These are phyloP conservation scores for Theocolax elegans DNA, from an alignment of 1,140 invertebrate genomes.

Conservation along the genomic window DNA sequence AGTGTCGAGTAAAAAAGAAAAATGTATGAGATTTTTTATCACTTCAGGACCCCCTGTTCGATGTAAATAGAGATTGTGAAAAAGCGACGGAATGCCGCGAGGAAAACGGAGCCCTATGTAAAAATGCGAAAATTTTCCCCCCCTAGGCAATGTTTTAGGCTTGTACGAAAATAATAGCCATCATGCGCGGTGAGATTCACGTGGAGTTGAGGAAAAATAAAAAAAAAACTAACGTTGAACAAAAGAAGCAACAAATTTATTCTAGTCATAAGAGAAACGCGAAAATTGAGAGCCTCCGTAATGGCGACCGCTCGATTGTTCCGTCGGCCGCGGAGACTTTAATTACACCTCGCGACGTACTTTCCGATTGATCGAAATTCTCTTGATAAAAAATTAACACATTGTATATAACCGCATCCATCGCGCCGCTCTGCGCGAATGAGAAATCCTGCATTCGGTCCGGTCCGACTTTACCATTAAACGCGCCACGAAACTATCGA, in stretches of 20 bases:
- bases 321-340: constrained; percentile 30
- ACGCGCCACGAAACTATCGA: constrained; percentile 31
- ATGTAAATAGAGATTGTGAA: constrained; percentile 30
- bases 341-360: constrained; percentile 1
- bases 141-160: constrained; percentile 41
- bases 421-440: constrained; percentile 41
- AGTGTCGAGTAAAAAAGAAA: constrained; percentile 9
- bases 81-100: constrained; percentile 13
- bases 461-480: not conserved
- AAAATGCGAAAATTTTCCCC: constrained; percentile 30
- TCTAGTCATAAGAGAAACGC: constrained; percentile 41
- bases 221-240: not conserved
- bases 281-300: constrained; percentile 43
- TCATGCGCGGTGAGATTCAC: constrained; percentile 29
- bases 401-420: constrained; percentile 42
- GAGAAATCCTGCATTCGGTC: constrained; percentile 36
- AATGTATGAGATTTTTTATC: constrained; percentile 35
- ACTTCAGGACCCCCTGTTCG: constrained; percentile 38
- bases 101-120: constrained; percentile 26
- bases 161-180: constrained; percentile 41
- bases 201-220: constrained; percentile 38
- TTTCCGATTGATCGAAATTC: not conserved
- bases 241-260: constrained; percentile 40
- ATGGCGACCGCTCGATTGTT: constrained; percentile 34
- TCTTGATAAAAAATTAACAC: constrained; percentile 10